These are phyloP conservation scores for Drosophila macrospina DNA, from an alignment of 2,888 invertebrate species.

Conservation along the genomic window DNA sequence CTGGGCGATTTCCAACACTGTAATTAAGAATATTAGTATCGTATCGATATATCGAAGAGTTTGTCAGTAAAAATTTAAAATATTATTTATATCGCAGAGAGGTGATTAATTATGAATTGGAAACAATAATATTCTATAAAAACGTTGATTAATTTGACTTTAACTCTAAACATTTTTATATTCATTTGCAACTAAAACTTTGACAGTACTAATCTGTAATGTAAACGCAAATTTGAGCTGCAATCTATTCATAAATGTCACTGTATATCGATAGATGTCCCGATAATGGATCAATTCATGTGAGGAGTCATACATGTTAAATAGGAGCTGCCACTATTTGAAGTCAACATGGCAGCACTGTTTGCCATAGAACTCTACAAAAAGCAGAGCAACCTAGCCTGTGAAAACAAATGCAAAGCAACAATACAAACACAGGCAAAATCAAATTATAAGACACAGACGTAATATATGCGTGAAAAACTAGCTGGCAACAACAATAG, in stretches of 20 bases:
- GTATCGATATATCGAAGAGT: no score
- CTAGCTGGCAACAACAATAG: conserved; percentile 60
- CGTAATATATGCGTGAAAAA: conserved; percentile 63
- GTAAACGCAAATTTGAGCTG: no score
- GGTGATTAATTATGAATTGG: no score
- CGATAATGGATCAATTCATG: background rate
- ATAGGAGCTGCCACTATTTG: conserved; percentile 30
- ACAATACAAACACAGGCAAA: conserved; percentile 62
- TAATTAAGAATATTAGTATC: no score
- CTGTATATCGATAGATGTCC: background rate
- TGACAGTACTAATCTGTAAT: no score
- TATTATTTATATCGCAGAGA: no score
- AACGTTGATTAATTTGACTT: no score
- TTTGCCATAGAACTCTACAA: conserved; percentile 60
- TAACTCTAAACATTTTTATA: no score
- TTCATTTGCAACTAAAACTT: no score
- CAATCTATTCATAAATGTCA: background rate
- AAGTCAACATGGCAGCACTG: conserved; percentile 45
- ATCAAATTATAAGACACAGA: conserved; percentile 54
- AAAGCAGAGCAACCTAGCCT: conserved; percentile 54
- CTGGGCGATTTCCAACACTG: no score
- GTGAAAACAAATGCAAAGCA: conserved; percentile 67
- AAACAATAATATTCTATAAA: no score
- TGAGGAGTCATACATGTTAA: conserved; percentile 7
- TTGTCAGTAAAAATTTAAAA: no score